Percentiles rank a stretch among this genome's conserved stretches.
These are phyloP conservation scores for Lepas anatifera DNA, from an alignment of 2,888 invertebrate genomes.

Conservation along the genomic window DNA sequence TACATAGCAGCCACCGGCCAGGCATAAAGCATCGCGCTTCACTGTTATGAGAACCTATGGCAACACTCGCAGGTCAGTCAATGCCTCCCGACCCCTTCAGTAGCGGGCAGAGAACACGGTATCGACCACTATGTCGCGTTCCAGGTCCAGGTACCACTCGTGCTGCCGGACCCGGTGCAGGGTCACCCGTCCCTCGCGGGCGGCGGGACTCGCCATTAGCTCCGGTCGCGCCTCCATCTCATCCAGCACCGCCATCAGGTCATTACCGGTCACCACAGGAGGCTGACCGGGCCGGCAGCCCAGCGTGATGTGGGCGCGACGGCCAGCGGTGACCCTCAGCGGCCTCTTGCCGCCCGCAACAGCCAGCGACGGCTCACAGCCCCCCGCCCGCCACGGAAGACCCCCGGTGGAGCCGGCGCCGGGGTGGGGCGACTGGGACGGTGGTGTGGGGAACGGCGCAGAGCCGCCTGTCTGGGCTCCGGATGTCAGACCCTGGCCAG, in stretches of 20 bases:
- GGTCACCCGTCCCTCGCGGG: background rate
- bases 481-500: too few species aligned
- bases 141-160: background rate
- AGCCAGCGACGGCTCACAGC: background rate
- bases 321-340: constrained; percentile 6
- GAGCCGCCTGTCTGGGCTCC: too few species aligned
- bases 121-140: background rate
- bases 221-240: constrained; percentile 21
- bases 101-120: background rate
- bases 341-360: background rate
- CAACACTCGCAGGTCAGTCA: too few species aligned
- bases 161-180: background rate
- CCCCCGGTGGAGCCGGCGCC: too few species aligned
- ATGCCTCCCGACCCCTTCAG: too few species aligned
- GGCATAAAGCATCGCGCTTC: too few species aligned
- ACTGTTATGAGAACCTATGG: too few species aligned
- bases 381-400: background rate
- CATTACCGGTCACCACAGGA: constrained; percentile 28
- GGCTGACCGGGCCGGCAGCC: constrained; percentile 27
- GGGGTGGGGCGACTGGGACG: too few species aligned
- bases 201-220: background rate
- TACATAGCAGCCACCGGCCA: too few species aligned
- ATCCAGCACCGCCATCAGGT: constrained; percentile 27
- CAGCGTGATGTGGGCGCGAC: constrained; percentile 29
- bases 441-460: too few species aligned